Evolutionary conservation across 1,140 invertebrate species (phyloP).

Genomic region (Branchinecta lynchi): DNA sequence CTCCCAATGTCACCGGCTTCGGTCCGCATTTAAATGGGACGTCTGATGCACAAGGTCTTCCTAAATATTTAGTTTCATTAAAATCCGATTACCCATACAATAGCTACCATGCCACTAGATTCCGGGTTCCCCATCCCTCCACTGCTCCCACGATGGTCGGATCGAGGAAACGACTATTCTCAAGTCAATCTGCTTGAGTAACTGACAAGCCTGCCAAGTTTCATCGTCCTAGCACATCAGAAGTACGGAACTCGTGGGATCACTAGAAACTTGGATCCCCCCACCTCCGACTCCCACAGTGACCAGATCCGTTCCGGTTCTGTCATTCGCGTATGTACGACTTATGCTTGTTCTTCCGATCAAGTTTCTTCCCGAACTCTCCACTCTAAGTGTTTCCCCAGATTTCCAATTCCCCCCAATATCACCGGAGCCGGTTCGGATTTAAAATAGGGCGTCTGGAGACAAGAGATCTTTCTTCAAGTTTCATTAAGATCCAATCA

Average conservation of each 20-base stretch:
- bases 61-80: background rate
- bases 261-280: background rate
- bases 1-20: background rate
- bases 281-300: background rate
- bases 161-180: no score
- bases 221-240: no score
- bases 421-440: background rate
- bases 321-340: background rate
- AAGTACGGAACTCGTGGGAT: no score
- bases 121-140: no score
- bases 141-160: no score
- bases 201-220: no score
- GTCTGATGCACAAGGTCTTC: background rate
- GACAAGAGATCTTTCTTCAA: background rate
- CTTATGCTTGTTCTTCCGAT: conserved; percentile 5
- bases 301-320: background rate
- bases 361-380: conserved; percentile 1
- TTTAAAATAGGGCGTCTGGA: background rate
- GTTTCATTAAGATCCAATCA: conserved; percentile 10
- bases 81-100: background rate
- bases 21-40: conserved; percentile 1
- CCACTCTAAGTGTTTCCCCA: background rate
- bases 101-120: no score
- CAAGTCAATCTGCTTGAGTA: no score
- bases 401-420: conserved; percentile 8